Percentiles rank a stretch among this genome's conserved stretches.
Evolutionary conservation across 2,113 vertebrate species (phyloP).

Genomic region (chimpanzee (Pan troglodytes)): DNA sequence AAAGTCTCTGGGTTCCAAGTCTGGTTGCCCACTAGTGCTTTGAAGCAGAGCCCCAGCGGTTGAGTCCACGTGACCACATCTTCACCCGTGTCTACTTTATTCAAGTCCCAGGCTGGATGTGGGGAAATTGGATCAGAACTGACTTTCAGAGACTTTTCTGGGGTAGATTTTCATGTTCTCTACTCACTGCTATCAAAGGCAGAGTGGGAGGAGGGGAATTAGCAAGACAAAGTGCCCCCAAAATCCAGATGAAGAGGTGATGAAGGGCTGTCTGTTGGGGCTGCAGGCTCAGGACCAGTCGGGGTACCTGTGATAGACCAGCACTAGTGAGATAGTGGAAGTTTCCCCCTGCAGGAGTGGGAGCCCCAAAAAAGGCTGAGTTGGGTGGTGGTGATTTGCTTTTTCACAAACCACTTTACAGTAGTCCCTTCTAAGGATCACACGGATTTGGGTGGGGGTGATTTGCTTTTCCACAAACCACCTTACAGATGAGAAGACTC

Average conservation of each 20-base stretch:
- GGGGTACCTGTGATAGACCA: background rate
- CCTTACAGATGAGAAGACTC: background rate
- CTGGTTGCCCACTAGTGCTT: background rate
- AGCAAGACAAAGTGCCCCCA: background rate
- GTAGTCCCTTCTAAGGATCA: no score
- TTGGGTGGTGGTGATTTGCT: background rate
- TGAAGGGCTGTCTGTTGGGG: background rate
- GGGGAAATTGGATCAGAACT: background rate
- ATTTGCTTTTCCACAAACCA: background rate
- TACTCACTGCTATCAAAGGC: background rate
- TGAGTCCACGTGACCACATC: fast-evolving
- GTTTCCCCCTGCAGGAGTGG: no score
- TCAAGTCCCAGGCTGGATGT: background rate
- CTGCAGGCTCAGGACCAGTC: no score
- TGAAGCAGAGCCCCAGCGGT: background rate
- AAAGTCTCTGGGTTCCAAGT: background rate
- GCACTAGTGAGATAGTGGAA: background rate
- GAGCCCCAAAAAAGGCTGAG: background rate
- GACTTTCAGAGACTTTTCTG: background rate
- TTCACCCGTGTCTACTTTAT: background rate
- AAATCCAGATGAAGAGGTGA: background rate
- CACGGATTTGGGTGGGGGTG: background rate
- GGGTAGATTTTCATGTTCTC: background rate
- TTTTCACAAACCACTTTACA: background rate
- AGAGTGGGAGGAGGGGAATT: background rate